These are phyloP conservation scores for Dryomyza anilis DNA, from an alignment of 2,888 invertebrate genomes.

Conservation along the genomic window DNA sequence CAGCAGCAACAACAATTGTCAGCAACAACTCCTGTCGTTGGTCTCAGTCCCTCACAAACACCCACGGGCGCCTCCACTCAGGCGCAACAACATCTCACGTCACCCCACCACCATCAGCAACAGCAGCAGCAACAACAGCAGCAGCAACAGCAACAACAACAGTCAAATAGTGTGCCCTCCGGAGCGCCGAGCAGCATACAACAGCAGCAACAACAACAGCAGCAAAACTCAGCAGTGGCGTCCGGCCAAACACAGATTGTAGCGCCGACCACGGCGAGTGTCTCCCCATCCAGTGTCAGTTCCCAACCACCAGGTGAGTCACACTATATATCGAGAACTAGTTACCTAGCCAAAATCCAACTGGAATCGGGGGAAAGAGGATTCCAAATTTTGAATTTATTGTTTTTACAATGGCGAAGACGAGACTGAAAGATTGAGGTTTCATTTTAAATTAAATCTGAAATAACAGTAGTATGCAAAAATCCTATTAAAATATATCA, in stretches of 20 bases:
- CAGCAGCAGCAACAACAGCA: conserved; percentile 46
- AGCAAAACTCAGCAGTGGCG: conserved; percentile 60
- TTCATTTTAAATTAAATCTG: too few relatives aligned
- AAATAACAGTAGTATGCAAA: too few relatives aligned
- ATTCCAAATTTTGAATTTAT: too few relatives aligned
- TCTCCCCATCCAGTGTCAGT: conserved; percentile 67
- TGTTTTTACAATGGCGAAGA: too few relatives aligned
- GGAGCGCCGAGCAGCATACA: conserved; percentile 51
- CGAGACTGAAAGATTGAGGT: too few relatives aligned
- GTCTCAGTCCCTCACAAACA: conserved; percentile 55
- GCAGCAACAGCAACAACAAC: conserved; percentile 44
- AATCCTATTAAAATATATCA: too few relatives aligned
- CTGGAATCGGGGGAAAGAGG: too few relatives aligned
- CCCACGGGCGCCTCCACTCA: conserved; percentile 44
- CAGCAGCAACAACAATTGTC: conserved; percentile 52
- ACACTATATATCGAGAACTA: too few relatives aligned
- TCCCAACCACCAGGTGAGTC: conserved; percentile 62
- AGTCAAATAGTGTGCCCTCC: conserved; percentile 54
- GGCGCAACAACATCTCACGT: conserved; percentile 40
- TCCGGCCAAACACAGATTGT: conserved; percentile 61
- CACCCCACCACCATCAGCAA: conserved; percentile 46
- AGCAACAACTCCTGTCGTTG: conserved; percentile 52
- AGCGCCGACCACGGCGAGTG: conserved; percentile 67
- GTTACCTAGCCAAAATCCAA: too few relatives aligned
- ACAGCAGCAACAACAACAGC: conserved; percentile 50